Percentiles rank a stretch among this genome's conserved stretches.
Conservation (phyloP, 2,797 vertebrate species). For the Rhynchonycteris naso region DNA sequence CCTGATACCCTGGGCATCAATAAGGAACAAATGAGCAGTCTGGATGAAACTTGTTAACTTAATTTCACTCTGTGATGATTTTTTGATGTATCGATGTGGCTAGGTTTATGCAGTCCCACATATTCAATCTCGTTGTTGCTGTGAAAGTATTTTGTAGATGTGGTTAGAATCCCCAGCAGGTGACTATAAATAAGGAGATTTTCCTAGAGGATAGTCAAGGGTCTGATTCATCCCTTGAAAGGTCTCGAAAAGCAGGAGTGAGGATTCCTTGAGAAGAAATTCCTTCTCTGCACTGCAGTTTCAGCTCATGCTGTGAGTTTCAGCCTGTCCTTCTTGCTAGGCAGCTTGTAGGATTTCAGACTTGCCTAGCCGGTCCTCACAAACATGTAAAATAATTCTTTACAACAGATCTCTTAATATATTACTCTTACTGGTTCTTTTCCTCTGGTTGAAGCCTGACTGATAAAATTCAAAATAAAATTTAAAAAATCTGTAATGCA, state of each 20-base stretch:
- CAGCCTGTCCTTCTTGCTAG: background rate
- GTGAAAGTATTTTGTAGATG: background rate
- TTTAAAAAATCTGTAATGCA: background rate
- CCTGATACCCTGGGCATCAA: background rate
- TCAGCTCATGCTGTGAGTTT: background rate
- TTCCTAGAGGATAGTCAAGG: background rate
- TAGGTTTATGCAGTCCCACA: background rate
- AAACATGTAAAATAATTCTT: background rate
- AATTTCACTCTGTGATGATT: background rate
- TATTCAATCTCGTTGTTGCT: background rate
- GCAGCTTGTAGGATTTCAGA: background rate
- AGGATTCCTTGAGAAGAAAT: background rate
- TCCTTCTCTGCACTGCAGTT: background rate
- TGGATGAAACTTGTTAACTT: background rate
- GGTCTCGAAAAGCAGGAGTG: background rate
- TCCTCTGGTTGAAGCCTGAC: background rate
- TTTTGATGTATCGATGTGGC: background rate
- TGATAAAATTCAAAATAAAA: background rate
- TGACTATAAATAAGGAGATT: background rate
- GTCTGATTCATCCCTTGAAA: background rate
- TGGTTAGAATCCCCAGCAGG: background rate
- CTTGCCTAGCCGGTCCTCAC: background rate
- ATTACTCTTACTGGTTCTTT: background rate
- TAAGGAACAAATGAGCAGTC: background rate
- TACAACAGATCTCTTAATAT: background rate